These are phyloP conservation scores for Automeris io DNA, from an alignment of 2,888 invertebrate genomes.

Conservation along the genomic window DNA sequence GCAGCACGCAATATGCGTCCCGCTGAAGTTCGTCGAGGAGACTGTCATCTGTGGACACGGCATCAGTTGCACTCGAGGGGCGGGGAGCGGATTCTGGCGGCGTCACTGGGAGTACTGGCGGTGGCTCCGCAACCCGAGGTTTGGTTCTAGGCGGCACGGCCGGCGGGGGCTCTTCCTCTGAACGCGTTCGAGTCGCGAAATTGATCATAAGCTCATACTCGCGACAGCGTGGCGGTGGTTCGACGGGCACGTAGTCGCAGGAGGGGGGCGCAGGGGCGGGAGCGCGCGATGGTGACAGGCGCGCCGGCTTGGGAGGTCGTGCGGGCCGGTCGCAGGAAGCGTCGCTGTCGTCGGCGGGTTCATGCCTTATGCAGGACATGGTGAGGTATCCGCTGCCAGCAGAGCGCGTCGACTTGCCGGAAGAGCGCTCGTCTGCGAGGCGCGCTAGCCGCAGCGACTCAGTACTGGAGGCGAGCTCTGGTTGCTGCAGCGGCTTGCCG, in stretches of 20 bases:
- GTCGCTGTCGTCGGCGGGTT: conserved; percentile 58
- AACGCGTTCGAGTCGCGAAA: conserved; percentile 48
- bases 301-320: conserved; percentile 58
- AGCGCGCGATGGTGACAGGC: conserved; percentile 46
- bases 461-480: conserved; percentile 55
- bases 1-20: conserved; percentile 57
- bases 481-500: conserved; percentile 37
- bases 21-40: conserved; percentile 62
- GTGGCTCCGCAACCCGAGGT: conserved; percentile 21
- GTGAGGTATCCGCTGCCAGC: conserved; percentile 63
- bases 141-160: conserved; percentile 45
- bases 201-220: conserved; percentile 70
- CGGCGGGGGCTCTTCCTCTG: conserved; percentile 38
- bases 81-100: conserved; percentile 70
- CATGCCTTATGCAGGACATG: conserved; percentile 63
- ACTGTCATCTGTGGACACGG: conserved; percentile 58
- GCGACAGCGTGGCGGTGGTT: conserved; percentile 39
- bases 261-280: conserved; percentile 26
- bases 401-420: conserved; percentile 56
- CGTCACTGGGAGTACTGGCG: conserved; percentile 53
- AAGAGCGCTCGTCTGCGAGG: conserved; percentile 56
- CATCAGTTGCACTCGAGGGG: conserved; percentile 56
- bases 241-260: conserved; percentile 43
- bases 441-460: conserved; percentile 58
- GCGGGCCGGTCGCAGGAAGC: conserved; percentile 52